Conservation (phyloP, 2,888 invertebrate genomes). For the Megamerina dolium region DNA sequence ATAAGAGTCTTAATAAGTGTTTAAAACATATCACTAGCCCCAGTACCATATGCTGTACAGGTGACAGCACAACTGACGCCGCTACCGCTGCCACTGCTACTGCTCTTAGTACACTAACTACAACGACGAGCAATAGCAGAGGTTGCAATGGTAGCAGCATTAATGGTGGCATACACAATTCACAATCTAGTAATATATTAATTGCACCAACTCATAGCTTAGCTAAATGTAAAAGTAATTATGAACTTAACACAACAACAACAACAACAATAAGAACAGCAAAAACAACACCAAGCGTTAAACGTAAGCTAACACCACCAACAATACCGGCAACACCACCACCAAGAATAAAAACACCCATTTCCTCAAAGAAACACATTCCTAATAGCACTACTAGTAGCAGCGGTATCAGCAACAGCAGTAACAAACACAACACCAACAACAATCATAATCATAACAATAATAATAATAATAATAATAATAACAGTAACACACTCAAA, state of each 20-base stretch:
- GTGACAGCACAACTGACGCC: slow-evolving; percentile 14
- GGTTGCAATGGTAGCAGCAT: not conserved
- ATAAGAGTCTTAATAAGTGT: slow-evolving; percentile 9
- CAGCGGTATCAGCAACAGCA: slow-evolving; percentile 5
- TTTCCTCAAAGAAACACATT: slow-evolving; percentile 7
- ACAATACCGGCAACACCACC: slow-evolving; percentile 9
- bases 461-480: slow-evolving; percentile 24
- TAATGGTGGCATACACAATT: slow-evolving; percentile 1
- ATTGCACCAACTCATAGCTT: slow-evolving; percentile 18
- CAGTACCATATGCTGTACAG: no score
- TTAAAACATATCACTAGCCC: no score
- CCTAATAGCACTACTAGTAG: slow-evolving; percentile 13
- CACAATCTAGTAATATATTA: no score
- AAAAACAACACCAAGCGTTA: slow-evolving; percentile 9
- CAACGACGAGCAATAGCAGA: slow-evolving; percentile 28
- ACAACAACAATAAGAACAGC: slow-evolving; percentile 10
- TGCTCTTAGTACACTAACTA: slow-evolving; percentile 17
- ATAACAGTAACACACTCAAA: slow-evolving; percentile 31
- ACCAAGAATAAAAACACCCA: slow-evolving; percentile 7
- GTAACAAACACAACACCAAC: slow-evolving; percentile 12
- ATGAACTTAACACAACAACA: slow-evolving; percentile 22
- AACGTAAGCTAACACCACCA: slow-evolving; percentile 7
- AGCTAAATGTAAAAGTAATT: slow-evolving; percentile 32
- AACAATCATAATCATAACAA: slow-evolving; percentile 17
- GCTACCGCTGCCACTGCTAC: slow-evolving; percentile 12